phyloP scores from a whole-genome alignment of 2,888 invertebrate genomes.

The Colletes collaris region DNA sequence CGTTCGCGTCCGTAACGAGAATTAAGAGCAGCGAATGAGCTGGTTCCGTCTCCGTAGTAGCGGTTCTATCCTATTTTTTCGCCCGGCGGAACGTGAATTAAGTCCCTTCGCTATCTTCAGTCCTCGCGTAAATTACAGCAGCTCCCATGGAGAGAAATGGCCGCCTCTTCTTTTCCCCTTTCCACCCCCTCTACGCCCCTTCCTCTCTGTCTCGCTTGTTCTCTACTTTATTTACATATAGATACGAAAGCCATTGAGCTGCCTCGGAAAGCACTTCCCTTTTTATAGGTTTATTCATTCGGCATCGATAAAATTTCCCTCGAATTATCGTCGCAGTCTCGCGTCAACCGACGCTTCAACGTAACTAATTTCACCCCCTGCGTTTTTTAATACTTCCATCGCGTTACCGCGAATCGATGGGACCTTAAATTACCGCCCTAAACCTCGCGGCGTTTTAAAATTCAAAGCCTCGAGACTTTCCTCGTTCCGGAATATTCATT shows the following conservation, averaged over 20 bases:
- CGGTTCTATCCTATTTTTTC: conserved; percentile 59
- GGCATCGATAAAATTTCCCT: conserved; percentile 71
- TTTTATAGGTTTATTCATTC: conserved; percentile 69
- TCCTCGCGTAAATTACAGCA: conserved; percentile 71
- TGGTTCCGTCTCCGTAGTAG: conserved; percentile 67
- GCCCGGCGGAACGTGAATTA: conserved; percentile 67
- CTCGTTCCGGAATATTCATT: no score
- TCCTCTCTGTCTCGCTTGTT: conserved; percentile 22
- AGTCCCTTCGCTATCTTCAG: conserved; percentile 73
- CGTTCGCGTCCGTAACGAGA: conserved; percentile 50
- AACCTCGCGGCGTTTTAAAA: no score
- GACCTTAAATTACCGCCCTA: no score
- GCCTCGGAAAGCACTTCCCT: conserved; percentile 68
- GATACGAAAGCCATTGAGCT: conserved; percentile 77
- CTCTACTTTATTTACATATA: conserved; percentile 79
- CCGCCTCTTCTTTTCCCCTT: conserved; percentile 66
- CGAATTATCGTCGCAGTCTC: conserved; percentile 58
- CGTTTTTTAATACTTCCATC: background rate
- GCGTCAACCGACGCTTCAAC: background rate
- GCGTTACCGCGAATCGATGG: background rate
- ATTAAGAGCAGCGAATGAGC: conserved; percentile 71
- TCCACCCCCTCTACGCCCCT: background rate
- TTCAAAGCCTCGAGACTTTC: no score
- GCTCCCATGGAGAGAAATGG: conserved; percentile 71
- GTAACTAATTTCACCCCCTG: background rate